Conservation (phyloP, 2,888 invertebrate genomes). For the Hydropsyche betteni region DNA sequence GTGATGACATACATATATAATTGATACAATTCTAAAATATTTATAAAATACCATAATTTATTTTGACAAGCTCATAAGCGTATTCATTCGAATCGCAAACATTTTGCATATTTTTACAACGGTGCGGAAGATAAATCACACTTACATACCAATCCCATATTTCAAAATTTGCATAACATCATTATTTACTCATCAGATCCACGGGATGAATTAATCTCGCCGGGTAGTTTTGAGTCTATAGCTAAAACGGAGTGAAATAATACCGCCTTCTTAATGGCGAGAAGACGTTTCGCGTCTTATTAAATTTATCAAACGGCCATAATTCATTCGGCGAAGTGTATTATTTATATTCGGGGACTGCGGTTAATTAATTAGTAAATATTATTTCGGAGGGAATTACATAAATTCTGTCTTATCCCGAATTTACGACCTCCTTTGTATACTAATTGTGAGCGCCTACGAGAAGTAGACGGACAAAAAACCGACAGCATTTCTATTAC, state of each 20-base stretch:
- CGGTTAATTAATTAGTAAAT: slow-evolving; percentile 39
- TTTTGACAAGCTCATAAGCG: no score
- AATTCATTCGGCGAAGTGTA: slow-evolving; percentile 15
- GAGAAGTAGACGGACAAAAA: slow-evolving; percentile 1
- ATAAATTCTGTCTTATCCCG: slow-evolving; percentile 36
- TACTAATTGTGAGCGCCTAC: slow-evolving; percentile 30
- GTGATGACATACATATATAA: no score
- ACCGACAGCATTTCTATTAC: slow-evolving; percentile 10
- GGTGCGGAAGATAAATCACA: no score
- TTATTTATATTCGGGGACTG: slow-evolving; percentile 21
- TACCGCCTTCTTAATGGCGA: no score
- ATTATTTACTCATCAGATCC: no score
- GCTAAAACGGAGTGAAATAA: not conserved
- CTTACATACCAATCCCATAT: no score
- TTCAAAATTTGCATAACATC: no score
- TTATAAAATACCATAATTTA: no score
- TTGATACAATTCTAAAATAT: no score
- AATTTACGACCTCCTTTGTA: slow-evolving; percentile 31
- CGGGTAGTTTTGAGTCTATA: not conserved
- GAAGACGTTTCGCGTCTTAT: slow-evolving; percentile 9
- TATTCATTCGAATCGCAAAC: no score
- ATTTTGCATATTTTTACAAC: no score
- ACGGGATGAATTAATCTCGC: no score
- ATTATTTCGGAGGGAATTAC: slow-evolving; percentile 22
- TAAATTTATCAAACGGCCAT: slow-evolving; percentile 13